phyloP scores from a whole-genome alignment of 2,113 vertebrate species.

The Callocephalon fimbriatum region DNA sequence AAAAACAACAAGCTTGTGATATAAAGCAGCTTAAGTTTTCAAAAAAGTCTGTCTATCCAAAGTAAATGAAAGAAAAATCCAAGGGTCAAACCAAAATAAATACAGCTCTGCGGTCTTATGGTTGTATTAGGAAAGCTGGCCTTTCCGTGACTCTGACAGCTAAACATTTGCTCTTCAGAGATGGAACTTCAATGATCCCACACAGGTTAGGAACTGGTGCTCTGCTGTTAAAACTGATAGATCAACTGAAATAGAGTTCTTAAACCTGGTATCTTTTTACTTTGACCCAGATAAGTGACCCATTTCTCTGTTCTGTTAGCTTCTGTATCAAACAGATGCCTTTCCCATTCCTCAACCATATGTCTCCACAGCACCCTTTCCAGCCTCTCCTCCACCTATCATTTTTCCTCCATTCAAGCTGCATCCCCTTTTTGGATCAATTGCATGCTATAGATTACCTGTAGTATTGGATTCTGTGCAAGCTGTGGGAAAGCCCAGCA shows the following conservation, averaged over 20 bases:
- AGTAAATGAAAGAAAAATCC: constrained; percentile 59
- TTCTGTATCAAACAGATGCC: background rate
- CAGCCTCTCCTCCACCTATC: background rate
- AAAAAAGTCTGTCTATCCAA: constrained; percentile 24
- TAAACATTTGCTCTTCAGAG: background rate
- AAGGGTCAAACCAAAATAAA: constrained; percentile 52
- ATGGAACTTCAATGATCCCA: background rate
- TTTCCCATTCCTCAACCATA: background rate
- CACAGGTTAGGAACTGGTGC: background rate
- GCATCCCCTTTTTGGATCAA: background rate
- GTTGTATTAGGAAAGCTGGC: background rate
- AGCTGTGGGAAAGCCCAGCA: background rate
- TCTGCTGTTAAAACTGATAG: background rate
- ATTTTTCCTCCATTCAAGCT: background rate
- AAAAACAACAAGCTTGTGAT: constrained; percentile 34
- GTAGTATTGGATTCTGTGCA: background rate
- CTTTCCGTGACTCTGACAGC: background rate
- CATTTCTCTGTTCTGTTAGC: background rate
- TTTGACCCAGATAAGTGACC: background rate
- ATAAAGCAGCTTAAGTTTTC: constrained; percentile 63
- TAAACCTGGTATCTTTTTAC: background rate
- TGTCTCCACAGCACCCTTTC: accelerated
- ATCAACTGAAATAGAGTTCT: background rate
- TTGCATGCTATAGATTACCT: background rate
- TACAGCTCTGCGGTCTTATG: background rate